Evolutionary conservation across 2,888 invertebrate species (phyloP).

Genomic region (Petrolisthes cinctipes): DNA sequence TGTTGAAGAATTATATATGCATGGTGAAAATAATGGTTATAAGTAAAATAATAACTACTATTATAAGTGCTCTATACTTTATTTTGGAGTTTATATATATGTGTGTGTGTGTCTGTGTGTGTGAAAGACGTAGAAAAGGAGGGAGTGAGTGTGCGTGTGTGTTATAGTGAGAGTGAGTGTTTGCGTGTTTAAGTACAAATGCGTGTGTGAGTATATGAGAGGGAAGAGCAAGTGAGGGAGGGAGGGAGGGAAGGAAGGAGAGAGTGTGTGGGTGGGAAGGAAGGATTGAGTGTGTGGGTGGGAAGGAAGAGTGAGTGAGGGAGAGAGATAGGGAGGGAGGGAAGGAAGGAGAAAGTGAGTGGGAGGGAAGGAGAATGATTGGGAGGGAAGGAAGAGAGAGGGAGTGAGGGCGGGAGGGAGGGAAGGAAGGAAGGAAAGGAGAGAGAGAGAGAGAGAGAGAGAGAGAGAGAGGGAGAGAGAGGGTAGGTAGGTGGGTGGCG

Average conservation of each 20-base stretch:
- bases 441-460: background rate
- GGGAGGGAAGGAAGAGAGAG: background rate
- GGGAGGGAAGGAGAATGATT: background rate
- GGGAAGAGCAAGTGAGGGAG: no score
- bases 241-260: background rate
- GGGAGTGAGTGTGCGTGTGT: no score
- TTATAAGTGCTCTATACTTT: no score
- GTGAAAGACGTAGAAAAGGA: no score
- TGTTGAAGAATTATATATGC: no score
- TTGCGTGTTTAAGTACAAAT: no score
- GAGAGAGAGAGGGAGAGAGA: conserved; percentile 11
- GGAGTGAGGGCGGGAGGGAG: background rate
- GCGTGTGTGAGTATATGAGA: no score
- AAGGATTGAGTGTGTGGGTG: conserved; percentile 7
- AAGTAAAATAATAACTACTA: no score
- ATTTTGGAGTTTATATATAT: no score
- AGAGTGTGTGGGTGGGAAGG: background rate
- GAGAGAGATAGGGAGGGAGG: background rate
- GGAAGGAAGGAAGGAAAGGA: background rate
- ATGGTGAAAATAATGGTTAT: no score
- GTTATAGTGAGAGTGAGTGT: no score
- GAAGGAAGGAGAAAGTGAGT: background rate
- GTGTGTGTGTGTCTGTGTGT: no score
- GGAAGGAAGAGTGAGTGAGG: background rate
- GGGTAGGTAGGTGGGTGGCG: background rate